These are phyloP conservation scores for Phaetusa simplex DNA, from an alignment of 2,113 vertebrate species.

Conservation along the genomic window DNA sequence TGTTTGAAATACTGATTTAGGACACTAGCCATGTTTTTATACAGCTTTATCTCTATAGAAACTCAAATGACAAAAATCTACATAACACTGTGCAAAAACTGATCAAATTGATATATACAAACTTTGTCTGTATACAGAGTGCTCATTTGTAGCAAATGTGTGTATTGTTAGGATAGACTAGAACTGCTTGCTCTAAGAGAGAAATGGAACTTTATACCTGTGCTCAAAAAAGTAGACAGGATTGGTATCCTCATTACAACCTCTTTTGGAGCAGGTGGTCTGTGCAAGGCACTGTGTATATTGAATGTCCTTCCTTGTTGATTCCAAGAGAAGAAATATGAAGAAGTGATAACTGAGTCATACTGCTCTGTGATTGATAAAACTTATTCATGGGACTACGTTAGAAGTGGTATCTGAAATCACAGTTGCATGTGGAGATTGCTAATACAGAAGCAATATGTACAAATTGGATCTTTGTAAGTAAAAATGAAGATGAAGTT, in stretches of 20 bases:
- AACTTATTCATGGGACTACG: background rate
- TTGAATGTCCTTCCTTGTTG: too few species aligned
- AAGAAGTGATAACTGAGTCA: background rate
- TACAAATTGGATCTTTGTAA: background rate
- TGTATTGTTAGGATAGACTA: background rate
- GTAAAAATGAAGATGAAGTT: background rate
- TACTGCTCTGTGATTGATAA: background rate
- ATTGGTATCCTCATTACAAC: background rate
- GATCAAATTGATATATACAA: background rate
- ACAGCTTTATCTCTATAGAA: background rate
- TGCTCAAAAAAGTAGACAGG: background rate
- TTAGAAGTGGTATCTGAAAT: background rate
- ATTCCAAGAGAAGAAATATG: background rate
- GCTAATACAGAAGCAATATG: background rate
- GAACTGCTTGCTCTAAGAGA: background rate
- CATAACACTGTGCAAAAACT: background rate
- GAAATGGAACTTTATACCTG: background rate
- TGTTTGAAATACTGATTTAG: background rate
- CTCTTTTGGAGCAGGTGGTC: background rate
- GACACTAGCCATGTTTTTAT: background rate
- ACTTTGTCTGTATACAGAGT: background rate
- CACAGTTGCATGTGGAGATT: background rate
- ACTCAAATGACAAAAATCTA: background rate
- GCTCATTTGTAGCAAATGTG: background rate
- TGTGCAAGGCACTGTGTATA: background rate